Evolutionary conservation across 92 coral and sea anemone genomes (phyloP).

Genomic region (Parazoanthus atlanticus): DNA sequence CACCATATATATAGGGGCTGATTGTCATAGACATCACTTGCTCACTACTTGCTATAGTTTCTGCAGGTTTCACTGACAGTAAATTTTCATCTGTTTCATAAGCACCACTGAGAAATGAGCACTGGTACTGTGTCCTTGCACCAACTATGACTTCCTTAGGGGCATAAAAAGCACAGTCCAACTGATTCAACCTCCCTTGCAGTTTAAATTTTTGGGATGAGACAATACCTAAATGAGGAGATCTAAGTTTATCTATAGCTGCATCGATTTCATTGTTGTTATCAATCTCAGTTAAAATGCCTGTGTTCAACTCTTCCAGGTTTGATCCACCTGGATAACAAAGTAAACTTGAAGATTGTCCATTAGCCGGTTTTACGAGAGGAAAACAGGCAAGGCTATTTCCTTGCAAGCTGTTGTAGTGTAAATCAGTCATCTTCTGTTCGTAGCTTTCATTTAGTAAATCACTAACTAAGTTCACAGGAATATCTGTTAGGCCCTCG

Average conservation of each 20-base stretch:
- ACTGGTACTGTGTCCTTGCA: constrained; percentile 70
- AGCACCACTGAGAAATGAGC: constrained; percentile 62
- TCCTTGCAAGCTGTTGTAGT: constrained; percentile 75
- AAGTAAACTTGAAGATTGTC: constrained; percentile 42
- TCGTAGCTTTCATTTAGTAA: constrained; percentile 71
- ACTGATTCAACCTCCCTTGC: constrained; percentile 69
- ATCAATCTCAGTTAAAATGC: constrained; percentile 24
- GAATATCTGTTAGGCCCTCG: constrained; percentile 63
- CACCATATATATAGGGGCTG: constrained; percentile 87
- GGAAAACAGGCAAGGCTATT: constrained; percentile 65
- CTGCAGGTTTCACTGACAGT: constrained; percentile 58
- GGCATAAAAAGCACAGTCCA: constrained; percentile 44
- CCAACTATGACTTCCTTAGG: constrained; percentile 49
- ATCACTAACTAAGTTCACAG: constrained; percentile 51
- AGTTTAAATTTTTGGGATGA: constrained; percentile 47
- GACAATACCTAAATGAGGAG: constrained; percentile 16
- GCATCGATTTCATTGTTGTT: neutral
- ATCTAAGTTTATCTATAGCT: neutral
- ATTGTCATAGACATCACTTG: constrained; percentile 67
- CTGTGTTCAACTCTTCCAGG: constrained; percentile 64
- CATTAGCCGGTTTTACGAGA: neutral
- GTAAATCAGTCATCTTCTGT: constrained; percentile 39
- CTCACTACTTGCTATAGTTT: constrained; percentile 64
- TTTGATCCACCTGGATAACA: constrained; percentile 73
- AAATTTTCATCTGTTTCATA: neutral